Percentiles rank a stretch among this genome's conserved stretches.
Evolutionary conservation across 2,888 invertebrate genomes (phyloP).

Genomic region (Andrena chrysosceles): DNA sequence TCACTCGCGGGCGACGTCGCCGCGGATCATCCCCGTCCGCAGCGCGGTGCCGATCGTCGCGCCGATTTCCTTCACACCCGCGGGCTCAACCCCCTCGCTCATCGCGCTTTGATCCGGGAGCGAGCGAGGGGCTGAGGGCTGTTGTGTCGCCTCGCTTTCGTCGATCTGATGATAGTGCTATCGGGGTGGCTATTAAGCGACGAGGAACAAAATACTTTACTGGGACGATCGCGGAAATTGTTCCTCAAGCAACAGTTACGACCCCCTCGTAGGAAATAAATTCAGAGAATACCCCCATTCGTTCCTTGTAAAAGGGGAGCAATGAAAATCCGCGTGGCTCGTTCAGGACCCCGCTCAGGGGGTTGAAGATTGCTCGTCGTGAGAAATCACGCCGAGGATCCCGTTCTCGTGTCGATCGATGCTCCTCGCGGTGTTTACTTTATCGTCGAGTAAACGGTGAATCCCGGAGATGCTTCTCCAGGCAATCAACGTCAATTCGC

Average conservation of each 20-base stretch:
- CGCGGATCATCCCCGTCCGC: constrained; percentile 18
- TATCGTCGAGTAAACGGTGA: constrained; percentile 37
- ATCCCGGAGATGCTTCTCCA: constrained; percentile 49
- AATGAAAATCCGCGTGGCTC: no score
- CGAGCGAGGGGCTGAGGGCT: no score
- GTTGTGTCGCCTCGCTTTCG: not conserved
- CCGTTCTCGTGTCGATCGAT: constrained; percentile 25
- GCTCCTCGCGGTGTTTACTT: constrained; percentile 35
- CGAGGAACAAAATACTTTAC: not conserved
- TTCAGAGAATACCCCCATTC: no score
- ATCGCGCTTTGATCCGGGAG: constrained; percentile 21
- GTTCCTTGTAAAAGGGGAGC: no score
- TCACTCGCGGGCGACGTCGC: constrained; percentile 31
- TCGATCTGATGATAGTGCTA: constrained; percentile 17
- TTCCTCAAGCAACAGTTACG: no score
- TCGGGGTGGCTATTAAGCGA: not conserved
- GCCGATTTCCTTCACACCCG: not conserved
- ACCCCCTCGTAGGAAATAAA: no score
- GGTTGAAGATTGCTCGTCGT: not conserved
- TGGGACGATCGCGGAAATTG: not conserved
- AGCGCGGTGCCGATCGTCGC: constrained; percentile 20
- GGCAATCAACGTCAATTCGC: constrained; percentile 61
- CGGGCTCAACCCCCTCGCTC: constrained; percentile 12
- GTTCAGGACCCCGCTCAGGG: no score
- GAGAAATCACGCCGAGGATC: constrained; percentile 10